Evolutionary conservation across 2,888 invertebrate genomes (phyloP), one percentile per base, ranked within the genome.

Genomic region (Microplitis deprimator): DNA sequence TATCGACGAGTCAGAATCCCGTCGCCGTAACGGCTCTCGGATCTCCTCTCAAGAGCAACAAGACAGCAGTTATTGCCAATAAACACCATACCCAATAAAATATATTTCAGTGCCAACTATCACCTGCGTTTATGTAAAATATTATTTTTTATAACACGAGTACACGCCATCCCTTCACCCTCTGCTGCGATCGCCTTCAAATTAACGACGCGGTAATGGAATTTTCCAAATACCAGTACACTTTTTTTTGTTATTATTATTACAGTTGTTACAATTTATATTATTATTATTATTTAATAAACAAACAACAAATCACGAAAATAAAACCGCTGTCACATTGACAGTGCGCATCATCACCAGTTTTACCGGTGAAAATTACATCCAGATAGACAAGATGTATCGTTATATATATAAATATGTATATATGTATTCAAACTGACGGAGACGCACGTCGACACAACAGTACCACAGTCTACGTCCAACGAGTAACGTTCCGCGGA

Each of bases 1-100:
- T 88, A 85, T 84, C 85, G 84, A 81, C 76, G 77, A 29, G 29
- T 81, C 79, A 81, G 81, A 83, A 81, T 72, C 73, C 72, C 75
- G 71, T 74, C 71, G 72, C 61, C 79, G 74, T 74, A 39, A 62
- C 68, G 62, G 67, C 69, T 65, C 70, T 76, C 77, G 73, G 78
- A 59, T 68, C 61, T 70, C 65, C 68, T 50, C 68, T 39, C n/a
- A 29, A 20, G 17, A n/a, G 29, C 67, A 73, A 67, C 65, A 67
- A 50, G n/a, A 16, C 65, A 59, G 41, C n/a, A n/a, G 29, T 67
- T 59, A 73, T 73, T 74, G 71, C 73, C 61, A 79, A 68, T 62
- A 65, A 74, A 70, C 70, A 73, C 69, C 73, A 77, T 77, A 74
- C 60, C 77, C 60, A 77, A 67, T 59, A 59, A 68, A 29, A 67